These are phyloP conservation scores for Eurosta solidaginis DNA, from an alignment of 1,140 invertebrate genomes.

Conservation along the genomic window DNA sequence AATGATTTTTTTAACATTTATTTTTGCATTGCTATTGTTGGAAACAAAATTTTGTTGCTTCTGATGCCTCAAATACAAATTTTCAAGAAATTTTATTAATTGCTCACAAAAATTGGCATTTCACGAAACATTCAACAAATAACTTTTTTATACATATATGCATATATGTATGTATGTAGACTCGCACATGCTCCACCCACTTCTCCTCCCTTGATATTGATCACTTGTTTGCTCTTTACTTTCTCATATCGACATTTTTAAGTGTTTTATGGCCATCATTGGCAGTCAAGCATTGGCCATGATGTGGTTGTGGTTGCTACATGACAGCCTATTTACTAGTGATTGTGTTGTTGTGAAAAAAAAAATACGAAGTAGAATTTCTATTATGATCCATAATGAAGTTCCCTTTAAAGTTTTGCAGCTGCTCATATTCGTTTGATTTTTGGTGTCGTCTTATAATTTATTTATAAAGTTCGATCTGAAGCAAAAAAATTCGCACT, in stretches of 20 bases:
- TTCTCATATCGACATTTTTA: not conserved
- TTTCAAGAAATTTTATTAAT: constrained; percentile 5
- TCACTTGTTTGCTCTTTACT: not conserved
- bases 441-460: not conserved
- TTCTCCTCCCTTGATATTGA: not conserved
- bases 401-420: no score
- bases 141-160: not conserved
- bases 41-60: not conserved
- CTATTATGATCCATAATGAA: not conserved
- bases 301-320: not conserved
- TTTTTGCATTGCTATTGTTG: not conserved
- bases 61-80: not conserved
- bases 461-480: constrained; percentile 12
- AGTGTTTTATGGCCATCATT: not conserved
- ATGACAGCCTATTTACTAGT: not conserved
- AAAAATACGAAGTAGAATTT: not conserved
- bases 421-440: not conserved
- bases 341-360: not conserved
- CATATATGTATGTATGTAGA: no score
- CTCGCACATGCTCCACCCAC: not conserved
- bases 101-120: constrained; percentile 13
- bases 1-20: not conserved
- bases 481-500: not conserved
- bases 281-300: not conserved
- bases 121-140: not conserved